phyloP scores from a whole-genome alignment of 1,140 invertebrate species.

The Sitophilus oryzae region DNA sequence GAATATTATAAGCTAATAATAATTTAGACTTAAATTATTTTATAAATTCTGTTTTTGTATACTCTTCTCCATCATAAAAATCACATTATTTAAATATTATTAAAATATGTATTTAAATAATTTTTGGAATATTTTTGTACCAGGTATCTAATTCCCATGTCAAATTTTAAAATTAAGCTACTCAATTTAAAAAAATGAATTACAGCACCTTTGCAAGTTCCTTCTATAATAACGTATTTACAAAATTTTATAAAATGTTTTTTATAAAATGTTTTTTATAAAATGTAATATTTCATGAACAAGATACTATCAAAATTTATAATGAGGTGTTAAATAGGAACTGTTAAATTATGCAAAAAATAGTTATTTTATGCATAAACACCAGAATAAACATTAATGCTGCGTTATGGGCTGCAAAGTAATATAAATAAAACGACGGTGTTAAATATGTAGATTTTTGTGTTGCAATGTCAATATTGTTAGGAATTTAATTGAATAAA shows the following conservation, averaged over 20 bases:
- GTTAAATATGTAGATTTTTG: not conserved
- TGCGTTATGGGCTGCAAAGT: not conserved
- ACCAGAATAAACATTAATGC: not conserved
- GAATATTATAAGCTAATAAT: no score
- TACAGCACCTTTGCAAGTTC: not conserved
- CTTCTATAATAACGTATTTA: not conserved
- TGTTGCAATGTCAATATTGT: not conserved
- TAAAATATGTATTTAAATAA: no score
- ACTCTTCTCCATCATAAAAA: no score
- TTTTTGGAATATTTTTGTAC: no score
- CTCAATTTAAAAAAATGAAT: not conserved
- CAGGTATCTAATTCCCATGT: no score
- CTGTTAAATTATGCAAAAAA: not conserved
- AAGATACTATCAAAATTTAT: constrained; percentile 3
- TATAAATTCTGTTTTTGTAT: no score
- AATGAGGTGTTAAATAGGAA: constrained; percentile 7
- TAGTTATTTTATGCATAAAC: constrained; percentile 7
- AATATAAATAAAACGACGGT: not conserved
- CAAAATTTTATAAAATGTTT: not conserved
- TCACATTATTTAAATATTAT: no score
- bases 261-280: no score
- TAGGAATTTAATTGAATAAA: not conserved
- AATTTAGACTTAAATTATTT: no score
- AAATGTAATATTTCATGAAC: constrained; percentile 5
- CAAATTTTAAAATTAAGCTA: no score